phyloP scores from a whole-genome alignment of 2,888 invertebrate species.

The Epinotia demarniana region DNA sequence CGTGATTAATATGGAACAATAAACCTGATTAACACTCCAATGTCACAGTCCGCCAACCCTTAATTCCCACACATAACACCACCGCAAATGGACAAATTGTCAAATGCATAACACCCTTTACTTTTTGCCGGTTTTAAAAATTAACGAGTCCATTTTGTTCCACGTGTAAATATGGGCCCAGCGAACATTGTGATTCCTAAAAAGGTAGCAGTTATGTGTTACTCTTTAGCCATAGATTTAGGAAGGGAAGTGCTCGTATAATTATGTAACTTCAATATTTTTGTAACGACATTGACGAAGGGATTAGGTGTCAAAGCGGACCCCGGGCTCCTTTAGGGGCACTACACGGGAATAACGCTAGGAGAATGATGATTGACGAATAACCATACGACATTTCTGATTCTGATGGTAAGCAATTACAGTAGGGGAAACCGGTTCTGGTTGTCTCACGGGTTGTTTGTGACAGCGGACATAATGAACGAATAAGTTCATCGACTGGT shows the following conservation, averaged over 20 bases:
- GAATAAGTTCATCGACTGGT: too few relatives aligned
- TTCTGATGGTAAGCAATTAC: too few relatives aligned
- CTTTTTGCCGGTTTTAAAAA: constrained; percentile 34
- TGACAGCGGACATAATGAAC: too few relatives aligned
- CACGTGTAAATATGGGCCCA: constrained; percentile 27
- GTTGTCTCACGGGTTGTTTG: too few relatives aligned
- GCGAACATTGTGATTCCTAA: constrained; percentile 17
- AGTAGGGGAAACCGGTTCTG: too few relatives aligned
- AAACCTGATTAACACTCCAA: not conserved
- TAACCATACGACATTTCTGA: too few relatives aligned
- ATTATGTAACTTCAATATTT: too few relatives aligned
- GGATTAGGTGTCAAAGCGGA: too few relatives aligned
- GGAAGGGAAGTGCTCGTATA: not conserved
- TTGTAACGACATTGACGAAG: too few relatives aligned
- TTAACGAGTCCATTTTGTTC: constrained; percentile 34
- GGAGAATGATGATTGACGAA: too few relatives aligned
- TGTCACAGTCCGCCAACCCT: not conserved
- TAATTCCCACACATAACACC: constrained; percentile 18
- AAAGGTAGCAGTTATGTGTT: constrained; percentile 27
- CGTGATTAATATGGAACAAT: not conserved
- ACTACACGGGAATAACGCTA: too few relatives aligned
- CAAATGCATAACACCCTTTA: constrained; percentile 31
- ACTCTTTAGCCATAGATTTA: constrained; percentile 9
- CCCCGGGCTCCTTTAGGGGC: too few relatives aligned
- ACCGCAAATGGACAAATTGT: constrained; percentile 36